Evolutionary conservation across 2,888 invertebrate species (phyloP).

Genomic region (Ormyrus pomaceus): DNA sequence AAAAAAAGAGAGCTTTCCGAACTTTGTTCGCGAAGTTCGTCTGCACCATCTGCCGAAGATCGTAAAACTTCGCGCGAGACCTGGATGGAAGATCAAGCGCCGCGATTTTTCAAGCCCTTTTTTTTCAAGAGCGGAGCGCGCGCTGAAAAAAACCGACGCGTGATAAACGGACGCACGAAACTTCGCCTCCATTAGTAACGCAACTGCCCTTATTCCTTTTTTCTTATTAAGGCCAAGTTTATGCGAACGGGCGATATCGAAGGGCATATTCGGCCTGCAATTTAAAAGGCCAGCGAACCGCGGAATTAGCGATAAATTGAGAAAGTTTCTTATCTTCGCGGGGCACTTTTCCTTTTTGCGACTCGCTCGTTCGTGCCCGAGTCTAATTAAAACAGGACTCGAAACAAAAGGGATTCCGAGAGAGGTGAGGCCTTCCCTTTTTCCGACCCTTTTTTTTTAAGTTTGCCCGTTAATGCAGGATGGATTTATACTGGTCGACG

Average conservation of each 20-base stretch:
- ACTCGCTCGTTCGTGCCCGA: background rate
- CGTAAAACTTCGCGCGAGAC: constrained; percentile 22
- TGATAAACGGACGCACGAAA: constrained; percentile 25
- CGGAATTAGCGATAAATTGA: constrained; percentile 58
- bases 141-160: background rate
- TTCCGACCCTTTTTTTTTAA: constrained; percentile 4
- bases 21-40: background rate
- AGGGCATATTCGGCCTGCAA: constrained; percentile 14
- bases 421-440: constrained; percentile 13
- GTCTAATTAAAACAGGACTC: constrained; percentile 45
- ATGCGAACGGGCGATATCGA: background rate
- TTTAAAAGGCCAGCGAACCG: constrained; percentile 58
- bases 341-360: constrained; percentile 10
- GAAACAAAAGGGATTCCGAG: constrained; percentile 32
- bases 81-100: constrained; percentile 16
- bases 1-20: too few relatives aligned
- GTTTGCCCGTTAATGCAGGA: constrained; percentile 6
- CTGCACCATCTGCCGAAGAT: constrained; percentile 38
- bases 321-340: constrained; percentile 57
- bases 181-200: constrained; percentile 7
- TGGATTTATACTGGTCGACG: constrained; percentile 18
- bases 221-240: background rate
- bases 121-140: background rate
- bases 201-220: too few relatives aligned
- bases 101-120: constrained; percentile 13